Conservation (phyloP, 2,797 vertebrate species). For the Morelia viridis region DNA sequence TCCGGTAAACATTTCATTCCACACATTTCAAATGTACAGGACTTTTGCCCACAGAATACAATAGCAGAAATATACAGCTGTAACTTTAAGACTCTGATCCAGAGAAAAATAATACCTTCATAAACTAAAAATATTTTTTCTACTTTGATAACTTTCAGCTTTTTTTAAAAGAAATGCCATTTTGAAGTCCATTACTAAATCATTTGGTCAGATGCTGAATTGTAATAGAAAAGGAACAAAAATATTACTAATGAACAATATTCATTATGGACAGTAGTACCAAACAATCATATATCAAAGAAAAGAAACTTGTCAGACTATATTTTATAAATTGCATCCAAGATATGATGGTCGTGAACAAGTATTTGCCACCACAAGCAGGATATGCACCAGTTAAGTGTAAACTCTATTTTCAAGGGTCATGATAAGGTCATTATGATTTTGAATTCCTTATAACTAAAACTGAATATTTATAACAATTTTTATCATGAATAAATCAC, state of each 20-base stretch:
- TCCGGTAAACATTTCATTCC: constrained; percentile 5
- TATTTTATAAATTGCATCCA: constrained; percentile 37
- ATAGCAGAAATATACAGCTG: constrained; percentile 1
- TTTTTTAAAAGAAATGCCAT: constrained; percentile 32
- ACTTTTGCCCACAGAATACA: constrained; percentile 27
- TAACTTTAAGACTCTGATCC: neutral
- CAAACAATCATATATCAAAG: constrained; percentile 28
- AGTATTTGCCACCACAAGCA: constrained; percentile 42
- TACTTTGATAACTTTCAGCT: constrained; percentile 36
- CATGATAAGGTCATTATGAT: constrained; percentile 66
- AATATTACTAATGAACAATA: constrained; percentile 26
- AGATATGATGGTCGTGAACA: neutral
- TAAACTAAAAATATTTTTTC: constrained; percentile 13
- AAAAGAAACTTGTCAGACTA: constrained; percentile 22
- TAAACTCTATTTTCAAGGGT: constrained; percentile 66
- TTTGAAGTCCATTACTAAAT: constrained; percentile 52
- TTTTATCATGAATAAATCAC: constrained; percentile 55
- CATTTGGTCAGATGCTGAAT: neutral
- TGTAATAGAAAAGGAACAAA: neutral
- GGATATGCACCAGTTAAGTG: constrained; percentile 51
- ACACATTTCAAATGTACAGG: constrained; percentile 34
- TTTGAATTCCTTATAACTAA: constrained; percentile 67
- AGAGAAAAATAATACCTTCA: constrained; percentile 22
- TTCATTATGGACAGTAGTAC: constrained; percentile 25
- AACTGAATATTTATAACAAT: constrained; percentile 64